These are phyloP conservation scores for Eilema caniola DNA, from an alignment of 2,888 invertebrate genomes.

Conservation along the genomic window DNA sequence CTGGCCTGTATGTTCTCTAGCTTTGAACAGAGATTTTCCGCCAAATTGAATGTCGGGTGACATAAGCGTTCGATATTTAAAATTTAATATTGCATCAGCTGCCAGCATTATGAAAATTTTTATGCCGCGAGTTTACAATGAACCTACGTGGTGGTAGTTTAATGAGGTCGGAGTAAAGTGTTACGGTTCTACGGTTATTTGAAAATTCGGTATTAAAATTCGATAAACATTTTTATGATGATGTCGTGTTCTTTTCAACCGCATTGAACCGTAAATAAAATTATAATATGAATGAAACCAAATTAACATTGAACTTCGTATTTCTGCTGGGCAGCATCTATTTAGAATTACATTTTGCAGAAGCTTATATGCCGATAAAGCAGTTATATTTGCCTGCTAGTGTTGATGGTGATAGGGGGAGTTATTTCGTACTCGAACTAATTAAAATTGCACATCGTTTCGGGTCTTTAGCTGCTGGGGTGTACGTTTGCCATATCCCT, in stretches of 20 bases:
- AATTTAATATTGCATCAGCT: slow-evolving; percentile 84
- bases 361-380: not conserved
- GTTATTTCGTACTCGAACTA: too few relatives aligned
- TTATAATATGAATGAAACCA: not conserved
- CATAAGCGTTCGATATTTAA: slow-evolving; percentile 79
- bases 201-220: slow-evolving; percentile 6
- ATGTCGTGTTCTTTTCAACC: not conserved
- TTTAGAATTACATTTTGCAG: not conserved
- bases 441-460: too few relatives aligned
- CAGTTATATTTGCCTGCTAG: not conserved
- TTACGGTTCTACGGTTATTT: slow-evolving; percentile 3
- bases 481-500: too few relatives aligned
- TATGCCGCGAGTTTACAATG: slow-evolving; percentile 48
- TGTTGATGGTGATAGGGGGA: too few relatives aligned
- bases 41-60: slow-evolving; percentile 71
- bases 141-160: slow-evolving; percentile 33
- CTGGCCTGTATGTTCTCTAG: slow-evolving; percentile 58
- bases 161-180: slow-evolving; percentile 5
- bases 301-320: not conserved
- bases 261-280: not conserved
- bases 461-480: too few relatives aligned
- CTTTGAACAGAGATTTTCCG: slow-evolving; percentile 70
- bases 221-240: not conserved
- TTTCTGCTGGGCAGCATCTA: not conserved
- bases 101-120: slow-evolving; percentile 79